Conservation (phyloP, 2,888 invertebrate genomes). For the Eristalis intricaria region DNA sequence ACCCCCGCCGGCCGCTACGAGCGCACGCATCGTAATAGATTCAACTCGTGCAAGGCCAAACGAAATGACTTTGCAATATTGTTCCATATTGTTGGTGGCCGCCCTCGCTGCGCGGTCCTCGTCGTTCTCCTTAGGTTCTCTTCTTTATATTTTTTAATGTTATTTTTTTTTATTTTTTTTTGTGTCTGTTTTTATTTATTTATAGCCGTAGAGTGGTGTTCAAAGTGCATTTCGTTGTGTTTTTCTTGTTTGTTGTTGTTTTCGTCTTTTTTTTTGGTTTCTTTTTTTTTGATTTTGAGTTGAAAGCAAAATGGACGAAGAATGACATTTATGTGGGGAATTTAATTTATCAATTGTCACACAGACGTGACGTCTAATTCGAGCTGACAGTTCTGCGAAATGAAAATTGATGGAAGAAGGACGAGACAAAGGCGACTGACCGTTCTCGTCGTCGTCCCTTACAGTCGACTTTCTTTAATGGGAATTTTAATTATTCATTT, state of each 20-base stretch:
- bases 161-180: constrained; percentile 11
- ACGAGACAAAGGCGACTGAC: not conserved
- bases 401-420: constrained; percentile 13
- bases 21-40: constrained; percentile 15
- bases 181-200: constrained; percentile 15
- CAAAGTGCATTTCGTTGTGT: not conserved
- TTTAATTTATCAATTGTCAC: constrained; percentile 32
- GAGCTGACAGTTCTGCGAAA: constrained; percentile 17
- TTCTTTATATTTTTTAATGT: not conserved
- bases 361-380: constrained; percentile 16
- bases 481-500: constrained; percentile 1
- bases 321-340: not conserved
- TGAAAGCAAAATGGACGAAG: not conserved
- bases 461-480: not conserved
- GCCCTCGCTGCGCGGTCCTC: not conserved
- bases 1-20: not conserved
- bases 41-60: constrained; percentile 41
- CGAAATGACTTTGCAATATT: constrained; percentile 37
- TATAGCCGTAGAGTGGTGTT: constrained; percentile 11
- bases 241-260: not conserved
- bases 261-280: too few species aligned
- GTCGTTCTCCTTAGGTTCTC: not conserved
- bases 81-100: constrained; percentile 22
- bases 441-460: too few species aligned
- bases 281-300: not conserved